Evolutionary conservation across 2,113 vertebrate genomes (phyloP).

Genomic region (Argyrosomus japonicus): DNA sequence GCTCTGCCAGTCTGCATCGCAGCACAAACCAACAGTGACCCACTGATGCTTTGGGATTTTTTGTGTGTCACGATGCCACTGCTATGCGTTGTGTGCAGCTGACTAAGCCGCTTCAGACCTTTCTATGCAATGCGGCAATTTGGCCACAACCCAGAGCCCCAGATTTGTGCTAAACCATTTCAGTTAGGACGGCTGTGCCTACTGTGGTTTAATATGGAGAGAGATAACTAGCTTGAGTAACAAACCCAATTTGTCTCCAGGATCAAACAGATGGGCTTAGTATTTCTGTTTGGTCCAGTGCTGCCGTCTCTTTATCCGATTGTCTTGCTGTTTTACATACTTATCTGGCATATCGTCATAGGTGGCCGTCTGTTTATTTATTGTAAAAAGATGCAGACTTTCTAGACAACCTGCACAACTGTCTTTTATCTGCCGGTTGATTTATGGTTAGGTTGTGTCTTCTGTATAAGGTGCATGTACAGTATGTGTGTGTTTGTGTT

Average conservation of each 20-base stretch:
- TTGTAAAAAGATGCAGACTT: slow-evolving; percentile 21
- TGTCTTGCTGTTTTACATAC: slow-evolving; percentile 29
- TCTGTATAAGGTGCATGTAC: background rate
- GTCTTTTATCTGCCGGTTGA: slow-evolving; percentile 29
- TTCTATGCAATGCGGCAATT: slow-evolving; percentile 50
- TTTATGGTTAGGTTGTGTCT: slow-evolving; percentile 20
- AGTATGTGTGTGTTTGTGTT: slow-evolving; percentile 22
- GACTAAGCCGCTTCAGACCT: slow-evolving; percentile 74
- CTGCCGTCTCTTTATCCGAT: slow-evolving; percentile 43
- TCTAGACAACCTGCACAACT: slow-evolving; percentile 28
- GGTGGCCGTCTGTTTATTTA: slow-evolving; percentile 54
- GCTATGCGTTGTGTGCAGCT: slow-evolving; percentile 73
- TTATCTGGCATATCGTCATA: slow-evolving; percentile 9
- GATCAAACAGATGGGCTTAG: slow-evolving; percentile 62
- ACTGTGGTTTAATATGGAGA: slow-evolving; percentile 48
- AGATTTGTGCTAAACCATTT: slow-evolving; percentile 70
- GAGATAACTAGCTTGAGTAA: slow-evolving; percentile 60
- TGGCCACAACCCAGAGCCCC: slow-evolving; percentile 71
- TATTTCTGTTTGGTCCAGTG: slow-evolving; percentile 24
- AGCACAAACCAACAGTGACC: slow-evolving; percentile 66
- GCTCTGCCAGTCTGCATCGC: slow-evolving; percentile 48
- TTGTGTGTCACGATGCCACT: slow-evolving; percentile 72
- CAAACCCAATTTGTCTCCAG: slow-evolving; percentile 65
- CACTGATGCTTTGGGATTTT: slow-evolving; percentile 65
- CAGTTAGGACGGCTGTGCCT: slow-evolving; percentile 42